Evolutionary conservation across 2,888 invertebrate species (phyloP).

Genomic region (Ernsta delagoae): DNA sequence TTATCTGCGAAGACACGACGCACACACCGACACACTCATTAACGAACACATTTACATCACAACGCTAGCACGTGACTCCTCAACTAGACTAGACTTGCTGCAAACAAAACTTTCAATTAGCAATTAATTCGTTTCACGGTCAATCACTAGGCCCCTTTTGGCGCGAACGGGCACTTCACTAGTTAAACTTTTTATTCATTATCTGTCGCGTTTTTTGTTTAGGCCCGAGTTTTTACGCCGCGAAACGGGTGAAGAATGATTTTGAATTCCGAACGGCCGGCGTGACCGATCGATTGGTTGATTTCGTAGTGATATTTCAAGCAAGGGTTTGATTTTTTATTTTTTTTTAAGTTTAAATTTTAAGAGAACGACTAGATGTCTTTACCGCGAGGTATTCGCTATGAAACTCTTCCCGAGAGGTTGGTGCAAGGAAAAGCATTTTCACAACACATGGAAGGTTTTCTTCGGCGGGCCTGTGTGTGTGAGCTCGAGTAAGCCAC

Average conservation of each 20-base stretch:
- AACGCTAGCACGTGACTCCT: constrained; percentile 67
- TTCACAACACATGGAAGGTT: constrained; percentile 80
- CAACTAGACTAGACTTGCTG: constrained; percentile 49
- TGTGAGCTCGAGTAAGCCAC: constrained; percentile 53
- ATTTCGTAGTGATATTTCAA: constrained; percentile 40
- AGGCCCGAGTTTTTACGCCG: constrained; percentile 53
- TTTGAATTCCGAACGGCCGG: constrained; percentile 59
- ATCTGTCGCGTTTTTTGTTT: constrained; percentile 31
- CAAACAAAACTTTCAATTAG: constrained; percentile 67
- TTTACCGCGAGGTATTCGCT: constrained; percentile 86
- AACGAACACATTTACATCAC: constrained; percentile 81
- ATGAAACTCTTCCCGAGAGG: constrained; percentile 84
- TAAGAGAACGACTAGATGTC: constrained; percentile 75
- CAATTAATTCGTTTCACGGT: constrained; percentile 51
- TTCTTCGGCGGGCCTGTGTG: constrained; percentile 73
- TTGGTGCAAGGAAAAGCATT: constrained; percentile 85
- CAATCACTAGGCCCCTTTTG: constrained; percentile 55
- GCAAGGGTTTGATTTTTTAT: constrained; percentile 31
- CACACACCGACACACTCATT: constrained; percentile 77
- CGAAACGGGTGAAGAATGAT: constrained; percentile 73
- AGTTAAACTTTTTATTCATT: constrained; percentile 31
- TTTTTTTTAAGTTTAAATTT: constrained; percentile 53
- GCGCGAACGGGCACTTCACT: constrained; percentile 52
- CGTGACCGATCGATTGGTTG: constrained; percentile 67
- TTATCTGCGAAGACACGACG: constrained; percentile 46